Base-by-base conservation (phyloP, 2,888 invertebrate species). In the Spicauda simplicius region DNA sequence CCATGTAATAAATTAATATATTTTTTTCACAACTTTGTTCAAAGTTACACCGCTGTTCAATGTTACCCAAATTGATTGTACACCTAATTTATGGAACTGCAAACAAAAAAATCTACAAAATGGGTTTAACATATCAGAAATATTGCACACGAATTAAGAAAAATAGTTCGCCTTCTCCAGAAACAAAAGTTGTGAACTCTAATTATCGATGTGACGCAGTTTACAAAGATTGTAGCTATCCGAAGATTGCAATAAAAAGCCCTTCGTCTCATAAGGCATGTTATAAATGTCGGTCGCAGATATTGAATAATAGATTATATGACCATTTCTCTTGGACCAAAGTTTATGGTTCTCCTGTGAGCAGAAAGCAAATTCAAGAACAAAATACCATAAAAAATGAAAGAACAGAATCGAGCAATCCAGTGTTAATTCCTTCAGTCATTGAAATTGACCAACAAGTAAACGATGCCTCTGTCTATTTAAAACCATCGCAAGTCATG, bases 221-320 rank as follows among this genome's bases (percentile, higher is more conserved):
- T 53, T 91, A 90, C 72, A 88, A 82, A 76, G 82, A 85, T 18
- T 91, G 90, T 71, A 84, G 84, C 71, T 85, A 80, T 72, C 72
- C 75, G 50, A 64, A 63, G 57, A 69, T 70, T 69, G 59, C 59
- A 8, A 16, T 54, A 57, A 73, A 64, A 53, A 50, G 16, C 6
- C 41, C 30, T 60, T 30, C 30, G 3, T 11, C 25, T 14, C 16
- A 45, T 10, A 66, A 56, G 37, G 33, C 33, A 20, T 25, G 16
- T 11, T 7, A 16, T 0, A 60, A 56, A 60, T 48, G n/a, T 2
- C 1, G 16, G 33, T 55, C 50, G 37, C n/a, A 50, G 1, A 50
- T 19, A 2, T 16, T 18, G 20, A 53, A 48, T 33, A 30, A 19
- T 48, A 63, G 33, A 0, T 20, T 66, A 37, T 64, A 73, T 60